A percentile compares a stretch with the other conserved stretches of the same genome.
Evolutionary conservation across 2,113 vertebrate species (phyloP).

Genomic region (Albula glossodonta): DNA sequence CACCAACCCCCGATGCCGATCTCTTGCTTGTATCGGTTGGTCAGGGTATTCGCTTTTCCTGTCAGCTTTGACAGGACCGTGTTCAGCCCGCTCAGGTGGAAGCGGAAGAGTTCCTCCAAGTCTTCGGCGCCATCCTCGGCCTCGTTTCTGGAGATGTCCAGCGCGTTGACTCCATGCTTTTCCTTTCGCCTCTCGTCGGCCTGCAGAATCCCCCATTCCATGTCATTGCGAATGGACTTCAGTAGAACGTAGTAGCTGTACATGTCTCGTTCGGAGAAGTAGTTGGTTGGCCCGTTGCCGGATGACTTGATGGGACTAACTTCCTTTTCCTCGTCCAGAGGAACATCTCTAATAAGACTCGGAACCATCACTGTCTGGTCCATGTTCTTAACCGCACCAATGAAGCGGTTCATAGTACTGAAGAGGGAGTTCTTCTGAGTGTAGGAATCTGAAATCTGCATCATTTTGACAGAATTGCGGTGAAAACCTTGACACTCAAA

Average conservation of each 20-base stretch:
- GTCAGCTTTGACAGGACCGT: constrained; percentile 86
- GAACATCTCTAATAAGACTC: constrained; percentile 88
- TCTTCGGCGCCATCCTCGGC: constrained; percentile 78
- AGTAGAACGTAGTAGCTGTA: constrained; percentile 88
- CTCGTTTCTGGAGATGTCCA: constrained; percentile 63
- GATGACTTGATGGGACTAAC: constrained; percentile 36
- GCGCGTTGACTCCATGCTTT: constrained; percentile 52
- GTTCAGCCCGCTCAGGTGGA: constrained; percentile 86
- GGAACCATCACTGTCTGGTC: constrained; percentile 96
- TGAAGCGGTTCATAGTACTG: constrained; percentile 90
- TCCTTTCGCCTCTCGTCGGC: constrained; percentile 76
- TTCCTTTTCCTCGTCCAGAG: constrained; percentile 67
- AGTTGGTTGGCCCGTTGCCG: constrained; percentile 36
- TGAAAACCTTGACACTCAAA: neutral
- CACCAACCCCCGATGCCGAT: constrained; percentile 84
- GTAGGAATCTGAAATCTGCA: constrained; percentile 85
- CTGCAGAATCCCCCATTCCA: constrained; percentile 88
- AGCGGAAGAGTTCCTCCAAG: constrained; percentile 87
- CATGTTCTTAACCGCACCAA: constrained; percentile 93
- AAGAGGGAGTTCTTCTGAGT: constrained; percentile 91
- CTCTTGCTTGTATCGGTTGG: constrained; percentile 91
- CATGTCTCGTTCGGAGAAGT: constrained; percentile 79
- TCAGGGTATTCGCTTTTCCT: constrained; percentile 85
- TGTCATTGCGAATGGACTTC: constrained; percentile 90
- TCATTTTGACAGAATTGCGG: constrained; percentile 60